Evolutionary conservation across 1,140 invertebrate species (phyloP), one percentile per base, ranked within the genome.

Genomic region (Capitella teleta): DNA sequence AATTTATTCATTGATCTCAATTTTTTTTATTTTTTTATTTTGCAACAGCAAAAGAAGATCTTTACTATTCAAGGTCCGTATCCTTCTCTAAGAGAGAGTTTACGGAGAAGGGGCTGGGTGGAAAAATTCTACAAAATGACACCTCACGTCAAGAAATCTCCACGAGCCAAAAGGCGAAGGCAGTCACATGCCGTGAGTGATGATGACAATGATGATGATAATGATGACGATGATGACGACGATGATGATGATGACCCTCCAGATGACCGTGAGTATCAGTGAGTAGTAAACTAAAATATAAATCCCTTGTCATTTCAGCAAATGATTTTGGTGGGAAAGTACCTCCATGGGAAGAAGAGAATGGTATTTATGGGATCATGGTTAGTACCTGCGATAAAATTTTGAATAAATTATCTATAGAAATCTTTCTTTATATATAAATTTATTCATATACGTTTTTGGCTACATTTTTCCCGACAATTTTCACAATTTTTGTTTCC

Each of bases 11-110:
- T 12, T 44, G 42, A 8, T 3, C 26, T n/a, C 18, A 26, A 36
- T 46, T 10, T 5, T 53, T 36, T 26, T 51, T 56, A n/a, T n/a
- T n/a, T n/a, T n/a, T n/a, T n/a, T n/a, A n/a, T n/a, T n/a, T n/a
- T n/a, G n/a, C n/a, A n/a, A n/a, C n/a, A n/a, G n/a, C n/a, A n/a
- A n/a, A n/a, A n/a, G n/a, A 74, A 74, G 56, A 65, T 78, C 23
- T 78, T 76, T 58, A 71, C 70, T 0, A 73, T 76, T 25, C 68
- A 73, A 28, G 76, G 76, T 23, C 70, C 71, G 4, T 77, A 77
- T 59, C 70, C 73, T 6, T 65, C 69, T 23, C 62, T 79, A 5
- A 60, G 75, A 47, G 61, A 72, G 19, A 70, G 72, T 42, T 52
- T 79, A 8, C 50, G 71, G 45, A 63, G 63, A 48, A 57, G 76